phyloP scores from a whole-genome alignment of 2,888 invertebrate species.

The Aelia acuminata region DNA sequence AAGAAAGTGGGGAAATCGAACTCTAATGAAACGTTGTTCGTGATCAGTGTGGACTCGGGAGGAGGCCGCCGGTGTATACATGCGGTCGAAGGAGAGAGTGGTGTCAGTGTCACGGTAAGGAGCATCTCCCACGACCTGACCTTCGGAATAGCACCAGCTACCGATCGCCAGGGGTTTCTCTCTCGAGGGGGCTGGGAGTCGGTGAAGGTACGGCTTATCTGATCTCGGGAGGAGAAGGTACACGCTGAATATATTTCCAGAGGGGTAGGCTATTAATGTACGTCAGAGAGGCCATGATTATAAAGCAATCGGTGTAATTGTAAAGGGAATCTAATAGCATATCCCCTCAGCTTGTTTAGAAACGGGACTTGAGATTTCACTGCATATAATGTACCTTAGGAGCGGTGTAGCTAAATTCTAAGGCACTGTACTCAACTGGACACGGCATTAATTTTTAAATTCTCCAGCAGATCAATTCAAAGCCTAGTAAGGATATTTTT shows the following conservation, averaged over 20 bases:
- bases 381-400: neutral
- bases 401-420: neutral
- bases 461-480: too few species aligned
- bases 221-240: neutral
- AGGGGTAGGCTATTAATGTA: neutral
- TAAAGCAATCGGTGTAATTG: neutral
- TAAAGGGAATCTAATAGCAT: neutral
- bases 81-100: slow-evolving; percentile 11
- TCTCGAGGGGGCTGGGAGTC: neutral
- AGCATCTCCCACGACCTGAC: slow-evolving; percentile 48
- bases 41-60: neutral
- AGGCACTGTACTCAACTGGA: too few species aligned
- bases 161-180: neutral
- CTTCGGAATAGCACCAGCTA: slow-evolving; percentile 19
- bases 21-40: slow-evolving; percentile 23
- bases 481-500: too few species aligned
- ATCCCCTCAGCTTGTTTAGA: neutral
- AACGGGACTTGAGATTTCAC: neutral
- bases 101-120: slow-evolving; percentile 35
- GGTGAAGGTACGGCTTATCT: neutral
- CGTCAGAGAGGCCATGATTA: neutral
- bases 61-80: neutral
- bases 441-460: too few species aligned
- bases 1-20: slow-evolving; percentile 38
- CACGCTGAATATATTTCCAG: neutral